Evolutionary conservation across 1,140 invertebrate genomes (phyloP), one percentile per base, ranked within the genome.

Genomic region (Pseudomyrmex concolor): DNA sequence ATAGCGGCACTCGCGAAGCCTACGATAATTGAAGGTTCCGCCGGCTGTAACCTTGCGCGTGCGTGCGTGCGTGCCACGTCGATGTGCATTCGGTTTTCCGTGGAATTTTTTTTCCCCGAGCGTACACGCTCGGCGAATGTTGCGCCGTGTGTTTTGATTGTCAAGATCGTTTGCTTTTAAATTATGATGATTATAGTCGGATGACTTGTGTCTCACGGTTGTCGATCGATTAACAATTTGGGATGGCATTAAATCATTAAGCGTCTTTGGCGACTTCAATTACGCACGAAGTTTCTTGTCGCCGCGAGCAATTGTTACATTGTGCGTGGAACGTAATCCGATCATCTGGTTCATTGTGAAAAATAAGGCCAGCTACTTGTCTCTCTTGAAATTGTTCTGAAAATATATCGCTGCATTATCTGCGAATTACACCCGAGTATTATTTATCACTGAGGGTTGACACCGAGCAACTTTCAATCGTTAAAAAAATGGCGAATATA

Each of bases 21-120:
- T 85, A 76, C 83, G 74, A 81, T 86, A 86, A 86, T 85, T 85
- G 85, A 85, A 74, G 76, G 68, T 83, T 84, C 68, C 62, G 74
- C 66, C 55, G 83, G 4, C 34, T 57, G 62, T 67, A 83, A 66
- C 60, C 72, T 77, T 67, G 54, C 43, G 54, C 48, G 63, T 67
- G 73, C 62, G 10, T 76, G 51, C 48, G 19, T 48, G 10, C 70
- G 22, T 48, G 22, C 34, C 80, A 43, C 22, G 81, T 43, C 59
- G 50, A 62, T 54, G 76, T 48, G 43, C 64, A 72, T 54, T 84
- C 60, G 66, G 50, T 67, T 84, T 81, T 73, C 57, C 67, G 22
- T 50, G 51, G 55, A 48, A 76, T 50, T 84, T 74, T 83, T 85
- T 84, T 82, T 25, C 45, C 34, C 17, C 60, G 45, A 51, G 64